Evolutionary conservation across 2,888 invertebrate genomes (phyloP).

Genomic region (Sinhomidia bicolor): DNA sequence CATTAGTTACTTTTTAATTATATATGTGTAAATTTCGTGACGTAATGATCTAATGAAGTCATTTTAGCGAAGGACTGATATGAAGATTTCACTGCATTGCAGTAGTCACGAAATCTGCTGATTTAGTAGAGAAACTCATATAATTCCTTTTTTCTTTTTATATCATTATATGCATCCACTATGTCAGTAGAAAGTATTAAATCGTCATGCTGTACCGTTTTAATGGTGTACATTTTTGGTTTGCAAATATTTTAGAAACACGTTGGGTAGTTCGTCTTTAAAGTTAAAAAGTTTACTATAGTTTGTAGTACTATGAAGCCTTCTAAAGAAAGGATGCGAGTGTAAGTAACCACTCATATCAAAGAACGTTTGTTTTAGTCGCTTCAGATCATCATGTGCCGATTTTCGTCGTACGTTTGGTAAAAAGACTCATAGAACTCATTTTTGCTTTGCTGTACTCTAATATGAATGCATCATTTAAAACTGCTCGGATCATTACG

Average conservation of each 20-base stretch:
- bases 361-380: neutral
- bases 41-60: neutral
- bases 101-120: neutral
- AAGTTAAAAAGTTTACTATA: neutral
- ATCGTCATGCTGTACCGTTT: neutral
- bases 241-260: neutral
- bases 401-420: neutral
- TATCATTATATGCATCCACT: neutral
- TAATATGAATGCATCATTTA: neutral
- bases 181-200: too few species aligned
- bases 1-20: neutral
- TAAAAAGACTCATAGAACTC: conserved; percentile 6
- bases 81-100: neutral
- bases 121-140: neutral
- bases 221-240: neutral
- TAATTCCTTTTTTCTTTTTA: conserved; percentile 16
- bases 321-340: neutral
- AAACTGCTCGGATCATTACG: neutral
- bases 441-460: neutral
- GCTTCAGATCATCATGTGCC: conserved; percentile 3
- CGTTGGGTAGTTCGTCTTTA: neutral
- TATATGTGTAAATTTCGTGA: conserved; percentile 1
- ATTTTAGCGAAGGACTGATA: neutral
- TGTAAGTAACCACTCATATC: neutral
- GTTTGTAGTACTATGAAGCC: neutral